These are phyloP conservation scores for Pilophorus perplexus DNA, from an alignment of 2,888 invertebrate genomes.

Conservation along the genomic window DNA sequence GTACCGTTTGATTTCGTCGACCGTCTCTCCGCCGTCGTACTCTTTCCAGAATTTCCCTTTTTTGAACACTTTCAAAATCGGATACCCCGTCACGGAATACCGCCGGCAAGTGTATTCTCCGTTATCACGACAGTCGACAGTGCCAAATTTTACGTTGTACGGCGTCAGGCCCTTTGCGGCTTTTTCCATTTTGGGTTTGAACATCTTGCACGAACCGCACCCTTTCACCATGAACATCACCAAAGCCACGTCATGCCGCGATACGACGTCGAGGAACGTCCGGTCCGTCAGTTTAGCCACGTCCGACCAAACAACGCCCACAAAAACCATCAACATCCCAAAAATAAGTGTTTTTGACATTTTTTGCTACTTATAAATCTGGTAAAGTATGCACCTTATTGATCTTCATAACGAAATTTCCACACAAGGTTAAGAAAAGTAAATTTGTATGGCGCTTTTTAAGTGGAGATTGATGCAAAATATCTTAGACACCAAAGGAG, in stretches of 20 bases:
- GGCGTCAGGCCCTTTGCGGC: constrained; percentile 88
- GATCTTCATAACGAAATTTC: no score
- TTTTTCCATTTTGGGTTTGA: constrained; percentile 95
- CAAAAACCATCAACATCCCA: no score
- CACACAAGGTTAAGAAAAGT: no score
- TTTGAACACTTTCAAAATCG: constrained; percentile 63
- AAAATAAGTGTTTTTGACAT: no score
- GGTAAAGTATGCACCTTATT: no score
- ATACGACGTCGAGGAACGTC: background rate
- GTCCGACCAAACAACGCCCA: no score
- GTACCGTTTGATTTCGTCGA: background rate
- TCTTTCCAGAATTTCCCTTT: constrained; percentile 18
- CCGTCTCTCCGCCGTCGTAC: constrained; percentile 1
- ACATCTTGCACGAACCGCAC: constrained; percentile 98
- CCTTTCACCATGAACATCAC: constrained; percentile 56
- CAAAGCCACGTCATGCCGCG: background rate
- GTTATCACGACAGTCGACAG: constrained; percentile 89
- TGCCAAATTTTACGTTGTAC: constrained; percentile 57
- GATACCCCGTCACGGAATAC: constrained; percentile 91
- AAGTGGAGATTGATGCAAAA: no score
- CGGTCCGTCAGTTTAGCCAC: constrained; percentile 3
- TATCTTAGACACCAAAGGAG: no score
- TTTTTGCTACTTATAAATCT: no score
- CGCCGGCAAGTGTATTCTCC: constrained; percentile 87
- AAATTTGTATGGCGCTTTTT: no score